These are phyloP conservation scores for Gallirallus australis DNA, from an alignment of 2,797 vertebrate species.

Conservation along the genomic window DNA sequence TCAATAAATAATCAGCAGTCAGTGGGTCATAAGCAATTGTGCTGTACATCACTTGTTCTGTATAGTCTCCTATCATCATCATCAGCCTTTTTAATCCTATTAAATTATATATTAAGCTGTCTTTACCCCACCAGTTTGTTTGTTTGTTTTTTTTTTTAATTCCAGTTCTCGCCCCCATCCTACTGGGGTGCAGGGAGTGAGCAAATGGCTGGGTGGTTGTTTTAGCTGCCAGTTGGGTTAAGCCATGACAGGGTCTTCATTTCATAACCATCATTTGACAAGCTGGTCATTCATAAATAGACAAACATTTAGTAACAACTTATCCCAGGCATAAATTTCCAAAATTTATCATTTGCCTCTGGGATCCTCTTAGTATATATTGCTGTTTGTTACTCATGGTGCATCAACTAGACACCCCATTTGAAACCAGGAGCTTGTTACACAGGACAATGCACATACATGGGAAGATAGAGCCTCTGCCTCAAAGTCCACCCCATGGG, in stretches of 20 bases:
- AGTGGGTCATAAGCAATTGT: too few species aligned
- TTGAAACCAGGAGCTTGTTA: background rate
- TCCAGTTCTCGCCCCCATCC: too few species aligned
- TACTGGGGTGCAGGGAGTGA: too few species aligned
- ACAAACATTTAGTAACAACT: background rate
- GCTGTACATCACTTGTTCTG: too few species aligned
- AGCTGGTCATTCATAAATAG: background rate
- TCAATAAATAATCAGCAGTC: too few species aligned
- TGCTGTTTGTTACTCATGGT: background rate
- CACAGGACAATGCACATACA: background rate
- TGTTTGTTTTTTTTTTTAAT: too few species aligned
- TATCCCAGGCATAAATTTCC: background rate
- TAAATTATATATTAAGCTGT: too few species aligned
- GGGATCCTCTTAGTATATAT: background rate
- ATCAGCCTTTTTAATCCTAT: too few species aligned
- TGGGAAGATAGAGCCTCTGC: background rate
- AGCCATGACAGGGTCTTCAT: background rate
- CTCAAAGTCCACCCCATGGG: background rate
- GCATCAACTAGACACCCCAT: accelerated
- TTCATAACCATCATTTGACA: constrained; percentile 1
- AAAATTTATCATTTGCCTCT: background rate
- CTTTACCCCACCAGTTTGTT: too few species aligned
- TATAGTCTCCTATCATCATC: too few species aligned
- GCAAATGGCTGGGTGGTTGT: too few species aligned
- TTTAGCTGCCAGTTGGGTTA: too few species aligned